These are phyloP conservation scores for Agapornis roseicollis DNA, from an alignment of 2,113 vertebrate genomes.

Conservation along the genomic window DNA sequence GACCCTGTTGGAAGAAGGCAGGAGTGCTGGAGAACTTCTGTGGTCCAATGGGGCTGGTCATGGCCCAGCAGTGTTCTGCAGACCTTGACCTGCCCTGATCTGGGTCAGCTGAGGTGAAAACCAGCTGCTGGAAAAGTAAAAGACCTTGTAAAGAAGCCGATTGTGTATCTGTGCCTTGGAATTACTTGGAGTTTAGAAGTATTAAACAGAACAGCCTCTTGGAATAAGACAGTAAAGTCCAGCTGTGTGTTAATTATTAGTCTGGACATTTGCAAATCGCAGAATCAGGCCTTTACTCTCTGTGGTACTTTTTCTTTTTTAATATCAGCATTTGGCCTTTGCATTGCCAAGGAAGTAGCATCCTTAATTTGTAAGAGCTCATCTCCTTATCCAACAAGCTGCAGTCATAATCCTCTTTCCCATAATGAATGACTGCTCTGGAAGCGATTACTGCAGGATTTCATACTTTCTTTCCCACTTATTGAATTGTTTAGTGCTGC, in stretches of 20 bases:
- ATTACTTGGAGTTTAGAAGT: constrained; percentile 20
- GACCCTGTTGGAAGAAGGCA: neutral
- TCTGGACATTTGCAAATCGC: neutral
- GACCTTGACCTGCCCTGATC: neutral
- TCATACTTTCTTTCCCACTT: constrained; percentile 15
- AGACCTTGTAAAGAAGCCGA: neutral
- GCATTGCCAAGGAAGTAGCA: neutral
- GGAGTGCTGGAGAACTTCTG: neutral
- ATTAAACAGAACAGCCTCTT: constrained; percentile 14
- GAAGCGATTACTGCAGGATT: constrained; percentile 48
- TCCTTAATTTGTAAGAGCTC: constrained; percentile 49
- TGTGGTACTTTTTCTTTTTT: neutral
- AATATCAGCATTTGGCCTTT: neutral
- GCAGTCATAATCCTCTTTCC: constrained; percentile 38
- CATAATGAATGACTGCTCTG: constrained; percentile 32
- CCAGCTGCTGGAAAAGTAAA: neutral
- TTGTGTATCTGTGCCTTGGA: neutral
- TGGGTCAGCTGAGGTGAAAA: neutral
- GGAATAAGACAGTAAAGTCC: neutral
- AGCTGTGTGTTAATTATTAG: constrained; percentile 1
- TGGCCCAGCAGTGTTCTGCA: neutral
- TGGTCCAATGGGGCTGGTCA: fast-evolving
- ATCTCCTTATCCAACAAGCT: constrained; percentile 45
- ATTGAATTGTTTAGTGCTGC: neutral
- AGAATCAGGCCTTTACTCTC: neutral